phyloP scores from a whole-genome alignment of 2,888 invertebrate genomes.

The Mactromeris polynyma region DNA sequence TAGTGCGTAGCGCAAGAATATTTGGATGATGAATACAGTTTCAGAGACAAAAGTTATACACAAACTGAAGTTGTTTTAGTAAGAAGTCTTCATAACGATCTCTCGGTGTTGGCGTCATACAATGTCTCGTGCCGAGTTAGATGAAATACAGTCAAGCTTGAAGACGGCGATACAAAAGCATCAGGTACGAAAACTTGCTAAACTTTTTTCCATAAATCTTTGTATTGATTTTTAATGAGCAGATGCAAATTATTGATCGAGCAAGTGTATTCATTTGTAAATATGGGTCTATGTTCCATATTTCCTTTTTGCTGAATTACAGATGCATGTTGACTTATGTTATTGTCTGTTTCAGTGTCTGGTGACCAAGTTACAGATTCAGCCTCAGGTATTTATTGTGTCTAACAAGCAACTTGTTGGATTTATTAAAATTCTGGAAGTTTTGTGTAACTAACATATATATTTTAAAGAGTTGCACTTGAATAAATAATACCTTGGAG shows the following conservation, averaged over 20 bases:
- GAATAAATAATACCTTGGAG: no score
- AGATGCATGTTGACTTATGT: not conserved
- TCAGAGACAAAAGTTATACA: constrained; percentile 15
- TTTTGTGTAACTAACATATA: no score
- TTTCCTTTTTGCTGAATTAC: not conserved
- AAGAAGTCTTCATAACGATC: not conserved
- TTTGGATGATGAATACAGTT: not conserved
- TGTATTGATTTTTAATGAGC: constrained; percentile 16
- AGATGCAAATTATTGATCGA: not conserved
- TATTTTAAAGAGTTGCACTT: no score
- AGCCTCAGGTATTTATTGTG: constrained; percentile 81
- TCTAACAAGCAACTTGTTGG: not conserved
- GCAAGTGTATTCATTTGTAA: not conserved
- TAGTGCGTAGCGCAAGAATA: not conserved
- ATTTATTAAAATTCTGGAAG: no score
- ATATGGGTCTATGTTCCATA: not conserved
- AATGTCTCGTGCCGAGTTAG: constrained; percentile 82
- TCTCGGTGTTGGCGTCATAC: not conserved
- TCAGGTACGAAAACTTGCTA: constrained; percentile 79
- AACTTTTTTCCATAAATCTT: constrained; percentile 20
- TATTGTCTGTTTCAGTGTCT: constrained; percentile 78
- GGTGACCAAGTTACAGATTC: constrained; percentile 82
- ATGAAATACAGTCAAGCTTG: constrained; percentile 83
- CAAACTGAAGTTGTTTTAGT: not conserved
- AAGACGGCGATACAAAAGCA: constrained; percentile 86